Base-by-base conservation (phyloP, 2,888 invertebrate genomes). In the Synanthedon tipuliformis region DNA sequence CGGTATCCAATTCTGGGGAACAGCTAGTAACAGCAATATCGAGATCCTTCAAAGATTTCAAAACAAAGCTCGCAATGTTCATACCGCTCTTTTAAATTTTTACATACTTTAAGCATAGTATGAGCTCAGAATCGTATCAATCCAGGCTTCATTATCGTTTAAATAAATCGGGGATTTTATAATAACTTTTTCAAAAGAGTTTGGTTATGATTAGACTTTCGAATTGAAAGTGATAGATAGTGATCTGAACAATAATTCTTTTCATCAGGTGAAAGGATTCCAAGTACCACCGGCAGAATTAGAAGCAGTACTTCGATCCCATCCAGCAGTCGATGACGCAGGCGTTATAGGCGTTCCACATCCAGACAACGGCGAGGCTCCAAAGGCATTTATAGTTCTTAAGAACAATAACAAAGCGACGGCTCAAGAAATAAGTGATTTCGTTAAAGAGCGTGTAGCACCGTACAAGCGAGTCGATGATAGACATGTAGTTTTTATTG, bases 261-360 rank as follows among this genome's bases (percentile, higher is more conserved):
- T 60, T 52, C 23, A 88, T 93, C 94, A 94, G 73, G 60, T 61
- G 3, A 89, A 87, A 73, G 89, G 79, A 11, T 88, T 81, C 69
- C 88, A 94, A 89, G 94, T 95, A 48, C 90, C 95, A 10, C 95
- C 95, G 7, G 94, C 94, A 1, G 95, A 95, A 73, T 73, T 95
- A 27, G 95, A 95, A 73, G 90, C 85, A n/a, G 53, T 92, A 10
- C 70, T 94, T 5, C 79, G 92, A 51, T 80, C 85, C 13, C 91
- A 93, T 77, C 92, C 92, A 0, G 88, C 88, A 40, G 88, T 95
- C 1, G 69, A 78, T 11, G 95, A 95, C 65, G 93, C 92, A 0
- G 95, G 92, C 0, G 95, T 95, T 3, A 86, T 94, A 59, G 94
- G 94, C 2, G 76, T 93, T 41, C 89, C 91, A 0, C 89, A 93